These are phyloP conservation scores for Ormyrus pomaceus DNA, from an alignment of 2,888 invertebrate species.

Conservation along the genomic window DNA sequence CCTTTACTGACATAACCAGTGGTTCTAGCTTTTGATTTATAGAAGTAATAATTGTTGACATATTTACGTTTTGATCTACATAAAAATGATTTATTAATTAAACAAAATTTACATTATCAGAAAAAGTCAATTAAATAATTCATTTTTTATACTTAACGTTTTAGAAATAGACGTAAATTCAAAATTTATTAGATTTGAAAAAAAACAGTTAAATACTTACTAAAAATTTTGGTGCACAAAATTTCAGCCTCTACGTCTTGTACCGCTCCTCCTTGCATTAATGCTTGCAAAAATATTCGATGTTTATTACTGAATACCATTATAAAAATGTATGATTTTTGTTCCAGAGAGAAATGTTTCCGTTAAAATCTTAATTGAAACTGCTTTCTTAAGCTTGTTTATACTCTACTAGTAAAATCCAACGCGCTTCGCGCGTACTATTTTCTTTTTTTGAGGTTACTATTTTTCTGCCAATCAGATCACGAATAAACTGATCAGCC, in stretches of 20 bases:
- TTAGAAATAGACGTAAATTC: too few relatives aligned
- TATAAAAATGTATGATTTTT: background rate
- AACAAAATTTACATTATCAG: too few relatives aligned
- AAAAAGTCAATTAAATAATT: too few relatives aligned
- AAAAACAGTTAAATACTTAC: slow-evolving; percentile 55
- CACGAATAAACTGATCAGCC: too few relatives aligned
- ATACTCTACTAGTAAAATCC: too few relatives aligned
- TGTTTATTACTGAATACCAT: slow-evolving; percentile 61
- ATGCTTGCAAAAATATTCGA: slow-evolving; percentile 65
- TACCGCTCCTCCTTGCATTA: slow-evolving; percentile 65
- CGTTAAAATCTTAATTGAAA: too few relatives aligned
- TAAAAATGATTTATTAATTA: background rate
- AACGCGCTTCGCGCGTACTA: too few relatives aligned
- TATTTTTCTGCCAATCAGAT: too few relatives aligned
- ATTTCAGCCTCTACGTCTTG: slow-evolving; percentile 54
- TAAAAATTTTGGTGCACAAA: slow-evolving; percentile 61
- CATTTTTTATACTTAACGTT: too few relatives aligned
- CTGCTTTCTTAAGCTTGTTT: too few relatives aligned
- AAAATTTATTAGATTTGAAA: background rate
- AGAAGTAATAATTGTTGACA: slow-evolving; percentile 53
- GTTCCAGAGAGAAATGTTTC: too few relatives aligned
- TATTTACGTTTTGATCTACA: slow-evolving; percentile 60
- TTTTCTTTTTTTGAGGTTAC: too few relatives aligned
- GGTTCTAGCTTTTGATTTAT: slow-evolving; percentile 66
- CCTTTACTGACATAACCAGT: slow-evolving; percentile 66